Base-by-base conservation (phyloP, 2,888 invertebrate genomes). In the Spodoptera picta region DNA sequence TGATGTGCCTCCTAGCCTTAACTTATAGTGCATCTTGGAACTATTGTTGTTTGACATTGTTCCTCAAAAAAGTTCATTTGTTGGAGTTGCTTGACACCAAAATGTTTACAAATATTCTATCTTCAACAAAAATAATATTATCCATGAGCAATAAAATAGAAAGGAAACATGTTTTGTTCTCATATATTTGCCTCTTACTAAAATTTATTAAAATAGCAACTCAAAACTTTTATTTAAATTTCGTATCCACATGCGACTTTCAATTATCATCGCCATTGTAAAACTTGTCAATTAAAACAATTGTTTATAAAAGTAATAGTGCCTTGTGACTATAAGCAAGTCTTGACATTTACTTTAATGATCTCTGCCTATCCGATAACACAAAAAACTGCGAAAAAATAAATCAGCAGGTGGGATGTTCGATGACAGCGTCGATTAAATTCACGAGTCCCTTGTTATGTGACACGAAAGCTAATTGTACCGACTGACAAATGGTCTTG, bases 401-500 rank as follows among this genome's bases (percentile, higher is more conserved):
- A 55, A 68, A 67, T 75, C 63, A 70, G 82, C 83, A 83, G 83
- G 78, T 83, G 83, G 44, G 53, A 57, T 55, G 62, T 70, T 64
- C 65, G 67, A 75, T 73, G 73, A 70, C 57, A 74, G 64, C 57
- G 54, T 49, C 69, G 65, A 83, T 83, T 69, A 78, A 73, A 69
- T 75, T 70, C 57, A 65, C 65, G 56, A 59, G 44, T 65, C 69
- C 53, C 61, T 70, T 65, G 59, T 64, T 69, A 73, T 67, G 52
- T 65, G 76, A 69, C 60, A 67, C 64, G 69, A 73, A 70, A 65
- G 51, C 64, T 77, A 80, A 79, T 78, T 76, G 51, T 61, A 51
- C 55, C 46, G 64, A 68, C 64, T 61, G 80, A 77, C 80, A 79
- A 80, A 80, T 81, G 56, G 58, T 65, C 71, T 60, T 65, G 58